These are phyloP conservation scores for Dryoscopus gambensis DNA, from an alignment of 2,113 vertebrate genomes.

Conservation along the genomic window DNA sequence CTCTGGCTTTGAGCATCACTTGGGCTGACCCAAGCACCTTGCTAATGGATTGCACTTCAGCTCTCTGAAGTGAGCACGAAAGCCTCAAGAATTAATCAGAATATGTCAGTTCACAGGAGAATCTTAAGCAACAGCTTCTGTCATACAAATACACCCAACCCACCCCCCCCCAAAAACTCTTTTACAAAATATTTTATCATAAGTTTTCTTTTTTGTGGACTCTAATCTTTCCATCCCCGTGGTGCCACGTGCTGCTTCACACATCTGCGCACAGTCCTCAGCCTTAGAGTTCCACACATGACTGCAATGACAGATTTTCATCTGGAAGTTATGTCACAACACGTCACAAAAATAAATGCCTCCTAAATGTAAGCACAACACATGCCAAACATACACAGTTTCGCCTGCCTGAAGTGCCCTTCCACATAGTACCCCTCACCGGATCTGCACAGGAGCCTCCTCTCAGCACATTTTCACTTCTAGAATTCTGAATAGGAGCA, in stretches of 20 bases:
- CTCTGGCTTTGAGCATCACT: background rate
- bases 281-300: background rate
- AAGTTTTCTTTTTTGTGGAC: background rate
- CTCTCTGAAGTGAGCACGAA: background rate
- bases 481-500: background rate
- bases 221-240: background rate
- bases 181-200: background rate
- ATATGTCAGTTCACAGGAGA: background rate
- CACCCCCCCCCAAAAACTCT: accelerated
- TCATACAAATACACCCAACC: background rate
- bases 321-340: background rate
- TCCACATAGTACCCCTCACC: background rate
- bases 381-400: background rate
- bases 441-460: background rate
- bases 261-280: background rate
- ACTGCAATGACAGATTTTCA: background rate
- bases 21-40: background rate
- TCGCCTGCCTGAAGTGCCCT: background rate
- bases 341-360: background rate
- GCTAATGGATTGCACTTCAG: background rate
- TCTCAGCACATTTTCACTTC: background rate
- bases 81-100: background rate
- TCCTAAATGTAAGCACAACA: background rate
- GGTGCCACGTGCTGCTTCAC: accelerated
- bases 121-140: background rate